Percentiles rank a stretch among this genome's conserved stretches.
Conservation (phyloP, 2,113 vertebrate genomes). For the Corydoras sp. region DNA sequence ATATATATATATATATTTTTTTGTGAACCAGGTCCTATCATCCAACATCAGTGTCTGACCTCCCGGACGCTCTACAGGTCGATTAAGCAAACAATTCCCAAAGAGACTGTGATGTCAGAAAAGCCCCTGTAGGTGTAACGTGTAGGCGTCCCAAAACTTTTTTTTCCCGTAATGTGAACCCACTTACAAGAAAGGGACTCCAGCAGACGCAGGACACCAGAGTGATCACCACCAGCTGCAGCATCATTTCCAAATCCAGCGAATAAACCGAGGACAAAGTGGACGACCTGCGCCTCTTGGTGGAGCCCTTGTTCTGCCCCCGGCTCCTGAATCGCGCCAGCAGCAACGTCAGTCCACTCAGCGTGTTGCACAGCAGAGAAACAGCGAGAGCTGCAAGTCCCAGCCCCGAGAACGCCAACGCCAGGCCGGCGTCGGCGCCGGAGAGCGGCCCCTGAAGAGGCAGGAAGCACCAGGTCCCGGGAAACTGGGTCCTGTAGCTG, state of each 20-base stretch:
- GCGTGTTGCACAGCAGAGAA: constrained; percentile 71
- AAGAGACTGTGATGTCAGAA: no score
- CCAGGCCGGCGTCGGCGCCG: constrained; percentile 56
- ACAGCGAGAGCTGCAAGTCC: constrained; percentile 67
- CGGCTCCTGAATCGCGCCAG: constrained; percentile 55
- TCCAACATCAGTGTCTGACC: no score
- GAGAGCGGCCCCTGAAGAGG: constrained; percentile 46
- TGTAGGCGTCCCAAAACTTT: no score
- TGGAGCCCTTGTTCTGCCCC: not conserved
- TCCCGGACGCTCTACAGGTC: no score
- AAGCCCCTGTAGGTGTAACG: no score
- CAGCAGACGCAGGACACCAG: constrained; percentile 79
- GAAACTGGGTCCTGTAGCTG: constrained; percentile 65
- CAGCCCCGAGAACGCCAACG: constrained; percentile 68
- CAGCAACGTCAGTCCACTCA: constrained; percentile 68
- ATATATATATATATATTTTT: no score
- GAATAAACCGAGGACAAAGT: constrained; percentile 45
- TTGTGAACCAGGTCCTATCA: no score
- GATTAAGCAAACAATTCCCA: no score
- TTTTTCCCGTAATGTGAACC: no score
- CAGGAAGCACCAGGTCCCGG: constrained; percentile 79
- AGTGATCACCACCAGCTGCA: constrained; percentile 73
- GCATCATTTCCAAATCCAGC: constrained; percentile 78
- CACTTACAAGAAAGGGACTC: constrained; percentile 77
- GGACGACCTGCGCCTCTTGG: constrained; percentile 24